phyloP scores from a whole-genome alignment of 2,797 vertebrate species.

The Cichlasoma orientale region DNA sequence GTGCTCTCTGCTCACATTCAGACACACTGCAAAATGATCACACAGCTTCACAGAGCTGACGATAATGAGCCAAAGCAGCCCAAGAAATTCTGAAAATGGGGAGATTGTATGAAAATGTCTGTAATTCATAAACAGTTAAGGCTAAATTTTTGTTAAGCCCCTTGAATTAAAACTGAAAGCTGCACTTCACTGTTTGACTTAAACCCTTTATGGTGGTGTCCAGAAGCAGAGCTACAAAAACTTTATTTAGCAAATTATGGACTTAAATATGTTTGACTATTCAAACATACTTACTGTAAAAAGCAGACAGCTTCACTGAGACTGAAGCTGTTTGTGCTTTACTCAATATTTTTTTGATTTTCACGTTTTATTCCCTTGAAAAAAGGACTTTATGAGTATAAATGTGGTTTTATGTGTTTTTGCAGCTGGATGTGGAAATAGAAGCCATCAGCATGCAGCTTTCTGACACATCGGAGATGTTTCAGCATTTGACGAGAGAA shows the following conservation, averaged over 20 bases:
- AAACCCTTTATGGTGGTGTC: neutral
- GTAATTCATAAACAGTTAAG: neutral
- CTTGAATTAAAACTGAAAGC: neutral
- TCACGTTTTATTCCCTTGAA: neutral
- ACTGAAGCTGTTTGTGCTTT: neutral
- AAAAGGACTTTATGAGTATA: neutral
- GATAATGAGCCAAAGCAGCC: neutral
- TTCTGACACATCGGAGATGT: conserved; percentile 78
- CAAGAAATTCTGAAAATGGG: neutral
- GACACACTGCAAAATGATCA: too few relatives aligned
- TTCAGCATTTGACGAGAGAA: conserved; percentile 73
- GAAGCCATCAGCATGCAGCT: conserved; percentile 86
- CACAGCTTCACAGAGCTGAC: neutral
- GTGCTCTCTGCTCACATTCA: neutral
- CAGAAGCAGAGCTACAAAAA: neutral
- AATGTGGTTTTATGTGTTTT: neutral
- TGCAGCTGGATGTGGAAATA: conserved; percentile 87
- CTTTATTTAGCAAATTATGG: neutral
- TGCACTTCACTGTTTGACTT: neutral
- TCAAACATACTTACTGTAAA: too few relatives aligned
- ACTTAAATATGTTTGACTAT: neutral
- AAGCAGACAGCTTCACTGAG: neutral
- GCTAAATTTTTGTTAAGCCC: neutral
- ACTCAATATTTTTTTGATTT: neutral
- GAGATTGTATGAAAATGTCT: neutral